A percentile compares a stretch with the other conserved stretches of the same genome.
phyloP scores from a whole-genome alignment of 2,797 vertebrate genomes.

The Lacerta bilineata region DNA sequence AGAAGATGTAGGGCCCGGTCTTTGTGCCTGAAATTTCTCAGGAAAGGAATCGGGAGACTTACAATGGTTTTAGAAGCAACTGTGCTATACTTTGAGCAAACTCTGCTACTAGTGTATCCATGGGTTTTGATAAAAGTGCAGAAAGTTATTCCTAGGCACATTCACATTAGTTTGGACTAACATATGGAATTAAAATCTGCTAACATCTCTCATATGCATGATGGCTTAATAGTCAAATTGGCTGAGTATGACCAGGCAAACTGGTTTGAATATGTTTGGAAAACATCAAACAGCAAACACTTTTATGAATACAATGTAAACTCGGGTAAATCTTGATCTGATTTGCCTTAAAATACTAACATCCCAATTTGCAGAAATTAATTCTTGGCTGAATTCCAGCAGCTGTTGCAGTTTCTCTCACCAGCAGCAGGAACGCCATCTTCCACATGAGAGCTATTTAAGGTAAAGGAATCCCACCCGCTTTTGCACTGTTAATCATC shows the following conservation, averaged over 20 bases:
- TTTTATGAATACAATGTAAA: not conserved
- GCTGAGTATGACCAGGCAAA: not conserved
- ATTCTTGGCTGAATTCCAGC: not conserved
- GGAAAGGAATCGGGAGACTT: too few species aligned
- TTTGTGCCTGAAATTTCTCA: too few species aligned
- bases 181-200: too few species aligned
- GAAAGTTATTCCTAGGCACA: not conserved
- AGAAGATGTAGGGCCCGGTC: too few species aligned
- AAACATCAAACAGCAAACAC: not conserved
- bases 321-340: not conserved
- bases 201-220: too few species aligned
- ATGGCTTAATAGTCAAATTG: too few species aligned
- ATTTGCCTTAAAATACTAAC: slow-evolving; percentile 31
- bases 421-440: not conserved
- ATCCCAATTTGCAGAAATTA: slow-evolving; percentile 4
- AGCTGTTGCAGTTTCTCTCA: not conserved
- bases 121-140: not conserved
- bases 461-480: not conserved
- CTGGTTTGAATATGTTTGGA: not conserved
- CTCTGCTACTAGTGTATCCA: not conserved
- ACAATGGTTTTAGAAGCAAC: too few species aligned
- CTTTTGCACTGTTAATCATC: not conserved
- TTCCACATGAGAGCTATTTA: not conserved
- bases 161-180: not conserved
- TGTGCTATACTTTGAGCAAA: not conserved